phyloP scores from a whole-genome alignment of 1,140 invertebrate genomes.

The Palaemon carinicauda region DNA sequence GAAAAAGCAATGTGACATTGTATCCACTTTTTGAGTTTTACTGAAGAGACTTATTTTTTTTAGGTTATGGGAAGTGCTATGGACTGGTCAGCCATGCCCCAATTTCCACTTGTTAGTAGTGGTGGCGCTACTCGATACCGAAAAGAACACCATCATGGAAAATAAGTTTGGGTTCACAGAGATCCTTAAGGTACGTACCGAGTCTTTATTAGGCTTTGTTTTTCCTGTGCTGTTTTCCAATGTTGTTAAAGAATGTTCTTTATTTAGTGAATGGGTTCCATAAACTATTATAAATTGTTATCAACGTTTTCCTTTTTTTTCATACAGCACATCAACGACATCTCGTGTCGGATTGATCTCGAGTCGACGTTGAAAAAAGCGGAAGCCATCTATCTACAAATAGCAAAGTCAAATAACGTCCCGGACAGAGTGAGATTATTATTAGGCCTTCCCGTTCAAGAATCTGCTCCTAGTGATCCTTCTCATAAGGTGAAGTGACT shows the following conservation, averaged over 20 bases:
- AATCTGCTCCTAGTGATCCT: not conserved
- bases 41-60: too few relatives aligned
- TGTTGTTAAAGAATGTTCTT: too few relatives aligned
- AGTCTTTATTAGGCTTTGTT: not conserved
- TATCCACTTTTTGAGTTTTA: too few relatives aligned
- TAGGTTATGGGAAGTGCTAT: constrained; percentile 61
- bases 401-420: constrained; percentile 22
- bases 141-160: constrained; percentile 85
- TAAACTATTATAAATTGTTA: not conserved
- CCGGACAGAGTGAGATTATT: constrained; percentile 18
- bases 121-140: constrained; percentile 87
- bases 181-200: constrained; percentile 79
- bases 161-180: constrained; percentile 94
- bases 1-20: not conserved
- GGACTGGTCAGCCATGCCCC: constrained; percentile 74
- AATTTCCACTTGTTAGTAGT: constrained; percentile 94
- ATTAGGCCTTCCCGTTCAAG: constrained; percentile 27
- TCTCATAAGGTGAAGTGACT: constrained; percentile 34
- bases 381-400: constrained; percentile 37
- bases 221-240: not conserved
- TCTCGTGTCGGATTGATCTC: constrained; percentile 35
- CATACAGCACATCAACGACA: constrained; percentile 48
- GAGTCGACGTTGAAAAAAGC: constrained; percentile 38
- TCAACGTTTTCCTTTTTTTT: not conserved
- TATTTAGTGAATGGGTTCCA: not conserved